Base-by-base conservation (phyloP, 2,888 invertebrate genomes). In the Acanthococcus lagerstroemiae region DNA sequence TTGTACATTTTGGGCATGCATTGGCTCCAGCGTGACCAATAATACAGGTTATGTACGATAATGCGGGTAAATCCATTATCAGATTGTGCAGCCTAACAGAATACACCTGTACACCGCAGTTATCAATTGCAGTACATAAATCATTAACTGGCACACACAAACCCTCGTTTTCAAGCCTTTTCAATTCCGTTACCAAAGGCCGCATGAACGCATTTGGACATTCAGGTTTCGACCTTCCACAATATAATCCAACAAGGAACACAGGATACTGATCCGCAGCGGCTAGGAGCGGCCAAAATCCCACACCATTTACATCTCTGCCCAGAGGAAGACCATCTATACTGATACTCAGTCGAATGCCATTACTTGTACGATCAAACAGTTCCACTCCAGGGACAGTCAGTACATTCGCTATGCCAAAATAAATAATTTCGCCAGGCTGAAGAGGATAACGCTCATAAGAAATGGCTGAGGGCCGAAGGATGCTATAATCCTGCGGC, bases 281-380 rank as follows among this genome's bases (percentile, higher is more conserved):
- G 4, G 46, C 50, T 15, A 60, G 21, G n/a, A 60, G 45, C n/a
- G 60, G 60, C 50, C 60, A n/a, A n/a, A n/a, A n/a, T n/a, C n/a
- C n/a, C n/a, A n/a, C n/a, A n/a, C n/a, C n/a, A n/a, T n/a, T n/a
- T n/a, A n/a, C n/a, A n/a, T n/a, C 48, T 45, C 26, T 24, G 4
- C 24, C 22, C 12, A 60, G 3, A 26, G 60, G 50, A 3, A 60
- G 19, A 15, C 60, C 60, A 60, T 60, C 60, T 50, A 60, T 50
- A 24, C 27, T 26, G 25, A 46, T 19, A 60, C 24, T 60, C 19
- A 60, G 26, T 26, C n/a, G 15, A n/a, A n/a, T n/a, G n/a, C n/a
- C n/a, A n/a, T n/a, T n/a, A n/a, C n/a, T n/a, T n/a, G n/a, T n/a
- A n/a, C n/a, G n/a, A n/a, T n/a, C n/a, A n/a, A n/a, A n/a, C n/a